Evolutionary conservation across 2,888 invertebrate species (phyloP), one percentile per base, ranked within the genome.

Genomic region (Heliconius charithonia): DNA sequence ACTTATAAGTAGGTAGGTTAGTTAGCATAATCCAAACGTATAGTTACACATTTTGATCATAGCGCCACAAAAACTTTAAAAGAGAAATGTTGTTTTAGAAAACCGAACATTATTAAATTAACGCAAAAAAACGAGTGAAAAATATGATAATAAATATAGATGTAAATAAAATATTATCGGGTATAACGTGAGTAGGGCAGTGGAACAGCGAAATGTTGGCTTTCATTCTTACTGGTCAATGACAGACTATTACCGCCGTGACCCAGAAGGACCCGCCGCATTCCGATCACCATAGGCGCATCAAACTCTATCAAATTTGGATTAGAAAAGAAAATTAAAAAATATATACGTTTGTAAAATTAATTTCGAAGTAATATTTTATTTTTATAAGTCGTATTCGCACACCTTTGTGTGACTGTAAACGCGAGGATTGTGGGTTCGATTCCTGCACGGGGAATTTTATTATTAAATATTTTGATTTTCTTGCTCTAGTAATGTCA

Each of bases 201-300:
- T 93, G 84, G 92, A 91, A 59, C 93, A 85, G 89, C 90, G 89
- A 90, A 92, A 90, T 89, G 89, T 85, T 88, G 87, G 89, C 93
- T 93, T 93, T 84, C 84, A 82, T 81, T 83, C 80, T 83, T 82
- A 83, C 83, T 85, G 85, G 87, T 86, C 88, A 87, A 88, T 88
- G 89, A 88, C 89, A 84, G 85, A 76, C 76, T 70, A 80, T 80
- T 76, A 80, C 77, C 67, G 84, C 83, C 81, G 82, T 89, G 92
- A 90, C 92, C 91, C 86, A 92, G 86, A 91, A 92, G 92, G 92
- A 92, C 85, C 85, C 83, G 84, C 91, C 83, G 85, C 91, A 92
- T 93, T 92, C 92, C 91, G 81, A 88, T 82, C 81, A 83, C 84
- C 86, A 82, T 85, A 81, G 83, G 77, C 72, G 72, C 65, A 32